Percentiles rank a stretch among this genome's conserved stretches.
Evolutionary conservation across 2,113 vertebrate genomes (phyloP).

Genomic region (Andinoacara biseriatus): DNA sequence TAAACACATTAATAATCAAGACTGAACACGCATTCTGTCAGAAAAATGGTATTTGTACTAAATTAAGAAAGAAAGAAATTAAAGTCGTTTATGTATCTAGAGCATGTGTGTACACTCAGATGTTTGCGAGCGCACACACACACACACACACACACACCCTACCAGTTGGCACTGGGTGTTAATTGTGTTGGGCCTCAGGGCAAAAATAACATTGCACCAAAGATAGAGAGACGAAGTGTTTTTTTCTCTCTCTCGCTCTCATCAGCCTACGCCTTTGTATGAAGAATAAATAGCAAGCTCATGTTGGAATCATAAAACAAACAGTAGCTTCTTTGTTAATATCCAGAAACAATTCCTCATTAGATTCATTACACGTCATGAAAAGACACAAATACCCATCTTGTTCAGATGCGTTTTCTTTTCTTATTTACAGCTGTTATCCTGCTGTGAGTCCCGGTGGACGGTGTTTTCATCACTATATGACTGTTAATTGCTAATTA

Average conservation of each 20-base stretch:
- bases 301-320: neutral
- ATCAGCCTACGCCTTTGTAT: constrained; percentile 20
- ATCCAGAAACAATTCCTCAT: neutral
- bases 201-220: constrained; percentile 69
- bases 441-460: constrained; percentile 45
- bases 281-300: constrained; percentile 35
- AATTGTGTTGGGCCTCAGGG: constrained; percentile 77
- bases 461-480: constrained; percentile 66
- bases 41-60: constrained; percentile 30
- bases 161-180: constrained; percentile 71
- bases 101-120: constrained; percentile 23
- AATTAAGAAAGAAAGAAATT: constrained; percentile 52
- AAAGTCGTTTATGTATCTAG: constrained; percentile 39
- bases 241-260: constrained; percentile 39
- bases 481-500: constrained; percentile 77
- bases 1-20: constrained; percentile 24
- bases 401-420: constrained; percentile 19
- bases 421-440: constrained; percentile 31
- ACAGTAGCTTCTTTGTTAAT: neutral
- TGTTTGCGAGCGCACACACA: neutral
- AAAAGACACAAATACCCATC: neutral
- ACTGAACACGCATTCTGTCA: constrained; percentile 40
- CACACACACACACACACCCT: constrained; percentile 19
- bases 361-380: neutral
- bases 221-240: constrained; percentile 42